phyloP scores from a whole-genome alignment of 2,113 vertebrate species.

The Xiphorhynchus elegans region DNA sequence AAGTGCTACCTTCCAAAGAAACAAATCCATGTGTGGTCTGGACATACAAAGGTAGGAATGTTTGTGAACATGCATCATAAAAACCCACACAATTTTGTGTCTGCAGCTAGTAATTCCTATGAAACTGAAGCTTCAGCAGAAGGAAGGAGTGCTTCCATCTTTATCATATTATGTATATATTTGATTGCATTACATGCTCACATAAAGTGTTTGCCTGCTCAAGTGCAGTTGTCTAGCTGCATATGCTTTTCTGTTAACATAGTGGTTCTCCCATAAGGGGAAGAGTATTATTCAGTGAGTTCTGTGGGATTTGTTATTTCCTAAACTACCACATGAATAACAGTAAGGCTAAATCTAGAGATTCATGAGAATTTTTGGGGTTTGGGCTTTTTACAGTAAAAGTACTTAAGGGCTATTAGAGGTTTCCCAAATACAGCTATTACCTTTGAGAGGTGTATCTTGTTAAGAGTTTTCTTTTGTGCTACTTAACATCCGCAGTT shows the following conservation, averaged over 20 bases:
- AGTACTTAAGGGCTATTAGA: neutral
- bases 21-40: conserved; percentile 97
- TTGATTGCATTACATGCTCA: neutral
- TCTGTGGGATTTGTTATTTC: neutral
- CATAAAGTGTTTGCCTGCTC: neutral
- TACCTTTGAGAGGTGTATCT: neutral
- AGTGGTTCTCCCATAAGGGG: neutral
- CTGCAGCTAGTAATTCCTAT: neutral
- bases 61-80: neutral
- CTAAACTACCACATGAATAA: neutral
- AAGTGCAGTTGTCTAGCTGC: neutral
- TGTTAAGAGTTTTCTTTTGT: neutral
- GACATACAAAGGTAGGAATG: conserved; percentile 91
- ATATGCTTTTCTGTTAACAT: neutral
- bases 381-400: neutral
- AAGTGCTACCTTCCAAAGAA: conserved; percentile 99
- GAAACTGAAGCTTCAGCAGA: neutral
- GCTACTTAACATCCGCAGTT: neutral
- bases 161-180: neutral
- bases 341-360: neutral
- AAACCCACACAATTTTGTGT: neutral
- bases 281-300: neutral
- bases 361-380: neutral
- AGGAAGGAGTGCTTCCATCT: neutral
- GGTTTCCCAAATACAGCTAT: neutral